phyloP scores from a whole-genome alignment of 2,113 vertebrate genomes.

The Tylochromis polylepis region DNA sequence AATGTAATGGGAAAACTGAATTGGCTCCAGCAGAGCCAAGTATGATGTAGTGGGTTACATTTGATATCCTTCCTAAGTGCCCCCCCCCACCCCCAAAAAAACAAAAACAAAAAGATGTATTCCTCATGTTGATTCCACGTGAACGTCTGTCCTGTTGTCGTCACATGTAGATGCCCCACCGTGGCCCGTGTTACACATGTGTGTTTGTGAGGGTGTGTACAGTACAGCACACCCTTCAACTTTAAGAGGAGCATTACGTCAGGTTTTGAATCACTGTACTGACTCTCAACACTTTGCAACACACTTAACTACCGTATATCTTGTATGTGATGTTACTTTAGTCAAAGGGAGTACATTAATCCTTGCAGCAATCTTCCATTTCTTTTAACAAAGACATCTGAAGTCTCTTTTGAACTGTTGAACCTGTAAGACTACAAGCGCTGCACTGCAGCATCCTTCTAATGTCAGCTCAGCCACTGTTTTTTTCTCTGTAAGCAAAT shows the following conservation, averaged over 20 bases:
- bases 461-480: neutral
- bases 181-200: neutral
- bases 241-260: neutral
- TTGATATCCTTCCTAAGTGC: neutral
- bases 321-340: constrained; percentile 9
- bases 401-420: neutral
- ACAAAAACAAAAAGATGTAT: neutral
- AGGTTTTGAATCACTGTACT: constrained; percentile 2
- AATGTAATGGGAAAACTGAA: neutral
- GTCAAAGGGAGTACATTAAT: constrained; percentile 2
- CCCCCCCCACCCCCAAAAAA: neutral
- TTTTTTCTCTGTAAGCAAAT: neutral
- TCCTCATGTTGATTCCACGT: neutral
- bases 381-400: neutral
- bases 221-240: neutral
- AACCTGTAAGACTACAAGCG: neutral
- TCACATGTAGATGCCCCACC: neutral
- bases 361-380: constrained; percentile 4
- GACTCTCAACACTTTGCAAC: constrained; percentile 5
- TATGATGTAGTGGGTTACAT: neutral
- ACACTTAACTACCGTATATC: constrained; percentile 13
- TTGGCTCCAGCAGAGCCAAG: neutral
- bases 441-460: neutral
- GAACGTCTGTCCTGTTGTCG: neutral
- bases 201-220: neutral